phyloP scores from a whole-genome alignment of 1,140 invertebrate species.

The Phymorhynchus buccinoides region DNA sequence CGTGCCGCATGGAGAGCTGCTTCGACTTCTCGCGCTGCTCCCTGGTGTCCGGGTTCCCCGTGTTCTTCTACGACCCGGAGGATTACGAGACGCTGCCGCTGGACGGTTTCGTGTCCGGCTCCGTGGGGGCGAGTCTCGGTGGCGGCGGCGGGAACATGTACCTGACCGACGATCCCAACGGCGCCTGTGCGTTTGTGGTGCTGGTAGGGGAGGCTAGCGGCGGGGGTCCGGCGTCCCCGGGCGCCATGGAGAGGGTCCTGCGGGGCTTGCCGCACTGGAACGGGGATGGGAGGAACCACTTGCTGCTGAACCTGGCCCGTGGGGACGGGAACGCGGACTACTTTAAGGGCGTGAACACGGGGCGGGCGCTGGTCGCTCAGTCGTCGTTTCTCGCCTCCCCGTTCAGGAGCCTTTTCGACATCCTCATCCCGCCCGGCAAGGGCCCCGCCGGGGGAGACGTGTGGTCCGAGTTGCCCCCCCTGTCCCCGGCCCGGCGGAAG shows the following conservation, averaged over 20 bases:
- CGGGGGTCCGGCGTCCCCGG: constrained; percentile 65
- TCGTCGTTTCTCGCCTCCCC: constrained; percentile 82
- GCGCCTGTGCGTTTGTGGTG: constrained; percentile 91
- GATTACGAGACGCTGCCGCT: constrained; percentile 76
- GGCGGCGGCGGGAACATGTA: constrained; percentile 90
- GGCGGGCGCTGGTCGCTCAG: constrained; percentile 78
- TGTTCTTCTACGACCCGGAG: constrained; percentile 84
- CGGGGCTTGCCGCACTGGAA: constrained; percentile 87
- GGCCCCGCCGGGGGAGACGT: constrained; percentile 87
- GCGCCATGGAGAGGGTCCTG: constrained; percentile 76
- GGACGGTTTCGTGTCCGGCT: constrained; percentile 86
- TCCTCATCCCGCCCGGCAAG: constrained; percentile 85
- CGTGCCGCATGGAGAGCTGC: constrained; percentile 90
- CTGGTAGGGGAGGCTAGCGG: constrained; percentile 79
- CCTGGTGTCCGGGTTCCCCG: constrained; percentile 91
- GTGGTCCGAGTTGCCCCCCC: constrained; percentile 87
- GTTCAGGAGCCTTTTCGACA: constrained; percentile 86
- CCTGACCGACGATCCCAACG: constrained; percentile 84
- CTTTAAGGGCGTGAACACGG: constrained; percentile 77
- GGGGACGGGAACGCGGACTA: constrained; percentile 80
- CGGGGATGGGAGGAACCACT: constrained; percentile 94
- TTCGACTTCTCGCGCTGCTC: constrained; percentile 97
- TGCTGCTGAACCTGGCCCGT: constrained; percentile 88
- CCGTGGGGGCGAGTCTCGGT: constrained; percentile 83
- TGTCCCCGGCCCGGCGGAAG: constrained; percentile 88